Evolutionary conservation across 2,888 invertebrate genomes (phyloP), one percentile per base, ranked within the genome.

Genomic region (Pardosa pseudoannulata): DNA sequence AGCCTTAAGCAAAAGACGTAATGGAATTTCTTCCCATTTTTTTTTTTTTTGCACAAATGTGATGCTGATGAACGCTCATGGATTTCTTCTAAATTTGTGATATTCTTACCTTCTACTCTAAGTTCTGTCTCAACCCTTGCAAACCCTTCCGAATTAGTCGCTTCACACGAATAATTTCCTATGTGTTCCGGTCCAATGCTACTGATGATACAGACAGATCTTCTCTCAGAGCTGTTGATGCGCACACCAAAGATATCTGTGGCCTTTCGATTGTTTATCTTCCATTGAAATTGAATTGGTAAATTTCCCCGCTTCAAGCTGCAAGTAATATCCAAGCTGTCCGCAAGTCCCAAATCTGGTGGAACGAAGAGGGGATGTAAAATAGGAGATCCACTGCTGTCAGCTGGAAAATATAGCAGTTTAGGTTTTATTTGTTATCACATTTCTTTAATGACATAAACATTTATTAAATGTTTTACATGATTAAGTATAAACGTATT

Each of bases 101-200:
- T n/a, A n/a, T n/a, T n/a, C 46, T 67, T 67, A 76, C 46, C 46
- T 67, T 67, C 67, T 2, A 76, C 67, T n/a, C 46, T 76, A 1
- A 46, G 19, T 19, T 29, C 16, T 7, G 50, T 19, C 0, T 68
- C n/a, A 3, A 28, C 50, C 19, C 32, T 9, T 19, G 27, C 41
- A n/a, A 46, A 46, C 11, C 67, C 74, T 0, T 32, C 31, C 1
- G 23, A 11, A 31, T 75, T 75, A 1, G 36, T 16, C 27, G 46
- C 83, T 0, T 19, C 70, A 23, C 83, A 88, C 5, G 88, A 81
- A 28, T 88, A 88, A 56, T 88, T 88, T 6, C 88, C 88, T 0
- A 88, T 79, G 23, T 81, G 68, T 46, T 86, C 78, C 3, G 50
- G 7, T 9, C 56, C 13, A 28, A 88, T 75, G 19, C 62, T 72